These are phyloP conservation scores for Unio delphinus DNA, from an alignment of 2,888 invertebrate species.

Conservation along the genomic window DNA sequence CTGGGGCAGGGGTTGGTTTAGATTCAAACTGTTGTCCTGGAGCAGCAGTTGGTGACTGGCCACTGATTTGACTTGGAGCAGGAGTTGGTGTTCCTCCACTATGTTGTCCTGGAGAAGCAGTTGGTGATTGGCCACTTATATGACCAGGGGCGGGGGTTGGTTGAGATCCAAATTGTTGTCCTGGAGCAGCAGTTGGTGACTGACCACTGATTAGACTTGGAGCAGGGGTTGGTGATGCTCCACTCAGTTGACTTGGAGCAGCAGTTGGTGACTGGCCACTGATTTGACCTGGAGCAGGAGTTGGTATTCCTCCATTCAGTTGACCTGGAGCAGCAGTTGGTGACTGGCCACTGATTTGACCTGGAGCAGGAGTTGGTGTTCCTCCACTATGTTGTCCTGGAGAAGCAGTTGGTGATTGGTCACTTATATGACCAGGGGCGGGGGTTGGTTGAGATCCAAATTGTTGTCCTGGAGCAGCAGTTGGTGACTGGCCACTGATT, in stretches of 20 bases:
- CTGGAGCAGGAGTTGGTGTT: neutral
- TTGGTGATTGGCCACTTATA: slow-evolving; percentile 16
- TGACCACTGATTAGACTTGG: slow-evolving; percentile 15
- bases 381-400: slow-evolving; percentile 9
- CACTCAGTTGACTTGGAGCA: slow-evolving; percentile 16
- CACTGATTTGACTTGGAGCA: too few relatives aligned
- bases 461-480: neutral
- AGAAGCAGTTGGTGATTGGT: slow-evolving; percentile 7
- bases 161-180: neutral
- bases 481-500: slow-evolving; percentile 1
- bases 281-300: too few relatives aligned
- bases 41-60: too few relatives aligned
- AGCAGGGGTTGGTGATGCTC: slow-evolving; percentile 22
- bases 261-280: slow-evolving; percentile 24
- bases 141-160: slow-evolving; percentile 17
- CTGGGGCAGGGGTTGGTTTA: neutral
- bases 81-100: neutral
- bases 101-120: slow-evolving; percentile 3
- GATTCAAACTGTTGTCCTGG: too few relatives aligned
- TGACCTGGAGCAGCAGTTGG: too few relatives aligned
- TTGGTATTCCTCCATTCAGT: too few relatives aligned
- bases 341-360: too few relatives aligned
- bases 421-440: neutral
- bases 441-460: slow-evolving; percentile 1
- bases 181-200: slow-evolving; percentile 20